Conservation (phyloP, 1,140 invertebrate species). For the Drosophila neocordata region DNA sequence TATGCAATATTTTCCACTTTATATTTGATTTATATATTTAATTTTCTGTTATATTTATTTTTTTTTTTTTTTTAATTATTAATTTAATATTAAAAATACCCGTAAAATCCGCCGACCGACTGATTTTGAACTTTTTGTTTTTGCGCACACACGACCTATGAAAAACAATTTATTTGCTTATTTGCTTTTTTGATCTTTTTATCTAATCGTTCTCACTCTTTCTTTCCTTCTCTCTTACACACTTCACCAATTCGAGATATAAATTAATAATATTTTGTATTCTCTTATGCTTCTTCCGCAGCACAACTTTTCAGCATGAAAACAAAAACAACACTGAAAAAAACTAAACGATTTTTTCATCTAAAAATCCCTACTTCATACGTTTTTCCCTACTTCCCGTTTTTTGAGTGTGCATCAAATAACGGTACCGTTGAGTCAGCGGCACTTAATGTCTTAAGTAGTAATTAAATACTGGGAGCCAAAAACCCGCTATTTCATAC, state of each 20-base stretch:
- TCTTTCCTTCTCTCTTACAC: not conserved
- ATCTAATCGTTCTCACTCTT: not conserved
- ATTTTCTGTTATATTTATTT: not conserved
- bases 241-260: slow-evolving; percentile 7
- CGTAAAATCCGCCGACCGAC: slow-evolving; percentile 70
- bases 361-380: no score
- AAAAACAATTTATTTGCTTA: not conserved
- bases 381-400: no score
- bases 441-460: no score
- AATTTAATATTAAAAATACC: slow-evolving; percentile 76
- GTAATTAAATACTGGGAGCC: no score
- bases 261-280: slow-evolving; percentile 6
- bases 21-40: slow-evolving; percentile 12
- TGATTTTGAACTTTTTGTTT: slow-evolving; percentile 28
- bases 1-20: slow-evolving; percentile 57
- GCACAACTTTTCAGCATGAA: slow-evolving; percentile 2
- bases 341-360: not conserved
- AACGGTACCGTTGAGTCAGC: no score
- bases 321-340: slow-evolving; percentile 1
- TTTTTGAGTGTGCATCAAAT: no score
- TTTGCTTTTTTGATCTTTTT: not conserved
- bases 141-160: not conserved
- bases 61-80: slow-evolving; percentile 11
- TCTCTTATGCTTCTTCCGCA: not conserved
- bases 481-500: no score